Percentiles rank a stretch among this genome's conserved stretches.
Conservation (phyloP, 2,113 vertebrate species). For the Bubalus kerabau region DNA sequence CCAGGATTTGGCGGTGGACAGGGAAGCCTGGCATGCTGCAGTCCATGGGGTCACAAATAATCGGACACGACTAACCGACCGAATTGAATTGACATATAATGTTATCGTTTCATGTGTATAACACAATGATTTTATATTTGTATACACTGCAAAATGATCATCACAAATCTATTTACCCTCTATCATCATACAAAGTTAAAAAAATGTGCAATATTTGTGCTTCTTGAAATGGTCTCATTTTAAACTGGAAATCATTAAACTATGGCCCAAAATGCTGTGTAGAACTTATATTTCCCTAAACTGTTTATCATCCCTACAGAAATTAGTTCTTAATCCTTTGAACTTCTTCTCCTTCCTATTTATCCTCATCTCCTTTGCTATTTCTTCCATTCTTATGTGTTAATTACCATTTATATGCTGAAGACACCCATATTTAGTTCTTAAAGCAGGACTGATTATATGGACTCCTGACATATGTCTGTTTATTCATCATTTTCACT, state of each 20-base stretch:
- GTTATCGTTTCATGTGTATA: neutral
- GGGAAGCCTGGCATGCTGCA: neutral
- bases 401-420: neutral
- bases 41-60: neutral
- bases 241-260: neutral
- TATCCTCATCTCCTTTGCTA: neutral
- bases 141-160: neutral
- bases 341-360: neutral
- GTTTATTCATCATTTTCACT: neutral
- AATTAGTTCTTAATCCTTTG: neutral
- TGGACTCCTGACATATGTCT: neutral
- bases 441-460: neutral
- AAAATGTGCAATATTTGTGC: neutral
- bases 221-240: neutral
- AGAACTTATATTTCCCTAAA: neutral
- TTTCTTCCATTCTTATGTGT: neutral
- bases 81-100: neutral
- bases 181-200: neutral
- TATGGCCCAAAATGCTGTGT: neutral
- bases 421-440: neutral
- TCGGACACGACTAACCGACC: rapidly evolving
- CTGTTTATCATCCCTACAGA: neutral
- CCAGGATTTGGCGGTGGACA: neutral
- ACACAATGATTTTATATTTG: neutral
- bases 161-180: neutral